Evolutionary conservation across 2,797 vertebrate species (phyloP), one percentile per base, ranked within the genome.

Genomic region (Champsocephalus esox): DNA sequence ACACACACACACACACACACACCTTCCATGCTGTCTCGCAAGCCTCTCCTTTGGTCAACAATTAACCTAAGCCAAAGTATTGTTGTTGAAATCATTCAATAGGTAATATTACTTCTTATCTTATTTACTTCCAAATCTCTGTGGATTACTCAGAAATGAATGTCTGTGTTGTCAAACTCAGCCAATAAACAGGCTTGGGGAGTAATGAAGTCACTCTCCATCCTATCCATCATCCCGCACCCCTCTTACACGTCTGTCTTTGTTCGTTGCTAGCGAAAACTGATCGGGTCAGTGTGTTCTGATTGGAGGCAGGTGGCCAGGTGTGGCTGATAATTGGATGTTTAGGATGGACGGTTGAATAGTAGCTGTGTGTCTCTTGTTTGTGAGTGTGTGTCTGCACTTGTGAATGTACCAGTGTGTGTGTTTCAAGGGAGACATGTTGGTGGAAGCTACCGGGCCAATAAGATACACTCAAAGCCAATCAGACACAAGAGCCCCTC

Each of bases 301-400:
- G 89, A 94, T 93, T 90, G 92, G 92, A 92, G 78, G 89, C 93
- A 94, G 91, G 91, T 94, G 92, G 90, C 87, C 87, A 88, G 87
- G 87, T 91, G 84, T 79, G 75, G 82, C 75, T 70, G 70, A 80
- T 93, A 92, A 94, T 87, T 77, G 66, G 79, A 43, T 73, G 73
- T 85, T 94, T 92, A 89, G 89, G 73, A 93, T 94, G 92, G 85
- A 87, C 76, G 81, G 65, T 9, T 77, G 70, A 75, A 24, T 74
- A 73, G 83, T 82, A 70, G 77, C 88, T 81, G 85, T 49, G 84
- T 71, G 55, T 73, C 64, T 60, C 46, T 12, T 77, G 17, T 76
- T 61, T 24, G 45, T 28, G 60, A 28, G 45, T 38, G 51, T 50
- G 77, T 24, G 66, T 28, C 66, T 70, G 79, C 49, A 38, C 72